Evolutionary conservation across 2,888 invertebrate species (phyloP), one percentile per base, ranked within the genome.

Genomic region (Apoderus coryli): DNA sequence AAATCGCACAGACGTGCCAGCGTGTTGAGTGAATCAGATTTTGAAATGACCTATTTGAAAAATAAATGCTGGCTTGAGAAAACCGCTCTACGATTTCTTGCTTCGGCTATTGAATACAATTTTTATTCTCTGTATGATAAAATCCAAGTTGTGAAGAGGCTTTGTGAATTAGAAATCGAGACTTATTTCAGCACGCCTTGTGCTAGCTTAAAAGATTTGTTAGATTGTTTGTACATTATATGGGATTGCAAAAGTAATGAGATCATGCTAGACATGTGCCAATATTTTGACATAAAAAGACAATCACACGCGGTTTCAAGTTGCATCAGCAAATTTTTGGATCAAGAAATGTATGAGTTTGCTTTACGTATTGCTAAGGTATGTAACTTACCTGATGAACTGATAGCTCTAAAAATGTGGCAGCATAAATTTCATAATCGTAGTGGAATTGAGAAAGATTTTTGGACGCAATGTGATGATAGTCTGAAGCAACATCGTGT

Each of bases 121-220:
- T 72, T 77, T 39, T 61, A 63, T 22, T 78, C 76, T 29, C 61
- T 67, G 1, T 63, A 64, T 41, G 67, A 73, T 44, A 75, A 76
- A 50, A 64, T 69, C 16, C 64, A 69, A 42, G 70, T 78, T 38
- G 53, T 82, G 2, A 60, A 64, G 27, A 62, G 66, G 36, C 54
- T 77, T 19, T 64, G 66, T 28, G 59, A 63, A 12, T 61, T 68
- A 1, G 62, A 70, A 29, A 65, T 76, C 41, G 65, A 64, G 16
- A 61, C 61, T 36, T 68, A 67, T 40, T 63, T 74, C 33, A 42
- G 52, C 35, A 50, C 57, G 10, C 47, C 48, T 4, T 36, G 48
- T 15, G 59, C 67, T 2, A 56, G 66, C 45, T 66, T 69, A 40
- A 49, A 55, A 1, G 36, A 36, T 27, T 19, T 50, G 41, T 52